These are phyloP conservation scores for Synanthedon formicaeformis DNA, from an alignment of 2,888 invertebrate genomes.

Conservation along the genomic window DNA sequence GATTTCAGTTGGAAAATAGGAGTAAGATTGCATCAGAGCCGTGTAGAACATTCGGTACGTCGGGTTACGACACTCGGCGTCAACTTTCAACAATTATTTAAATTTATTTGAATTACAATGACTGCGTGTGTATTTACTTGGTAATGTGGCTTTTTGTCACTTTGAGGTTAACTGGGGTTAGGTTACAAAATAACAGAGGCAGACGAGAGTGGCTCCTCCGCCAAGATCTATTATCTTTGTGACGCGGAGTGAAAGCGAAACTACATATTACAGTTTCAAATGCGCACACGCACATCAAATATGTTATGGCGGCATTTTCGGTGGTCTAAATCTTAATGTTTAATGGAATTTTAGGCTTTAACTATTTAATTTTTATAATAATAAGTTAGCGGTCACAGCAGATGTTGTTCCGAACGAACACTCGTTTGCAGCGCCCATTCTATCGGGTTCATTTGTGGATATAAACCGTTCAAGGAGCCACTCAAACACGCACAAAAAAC, in stretches of 20 bases:
- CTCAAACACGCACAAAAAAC: no score
- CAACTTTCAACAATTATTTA: slow-evolving; percentile 29
- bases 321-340: slow-evolving; percentile 1
- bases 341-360: no score
- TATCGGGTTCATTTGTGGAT: no score
- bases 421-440: no score
- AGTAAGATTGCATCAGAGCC: slow-evolving; percentile 30
- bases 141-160: slow-evolving; percentile 45
- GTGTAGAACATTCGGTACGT: slow-evolving; percentile 21
- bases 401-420: no score
- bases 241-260: slow-evolving; percentile 8
- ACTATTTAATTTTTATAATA: no score
- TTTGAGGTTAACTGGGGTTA: slow-evolving; percentile 47
- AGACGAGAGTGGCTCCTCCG: slow-evolving; percentile 10
- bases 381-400: no score
- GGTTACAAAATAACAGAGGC: slow-evolving; percentile 31
- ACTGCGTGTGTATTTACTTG: slow-evolving; percentile 49
- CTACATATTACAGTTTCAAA: slow-evolving; percentile 5
- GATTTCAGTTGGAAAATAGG: slow-evolving; percentile 4
- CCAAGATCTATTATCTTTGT: slow-evolving; percentile 6
- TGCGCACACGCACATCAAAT: slow-evolving; percentile 8
- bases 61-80: slow-evolving; percentile 30
- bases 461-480: no score
- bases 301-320: neutral
- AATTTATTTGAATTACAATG: slow-evolving; percentile 66